Evolutionary conservation across 1,140 invertebrate species (phyloP), one percentile per base, ranked within the genome.

Genomic region (Episyrphus balteatus): DNA sequence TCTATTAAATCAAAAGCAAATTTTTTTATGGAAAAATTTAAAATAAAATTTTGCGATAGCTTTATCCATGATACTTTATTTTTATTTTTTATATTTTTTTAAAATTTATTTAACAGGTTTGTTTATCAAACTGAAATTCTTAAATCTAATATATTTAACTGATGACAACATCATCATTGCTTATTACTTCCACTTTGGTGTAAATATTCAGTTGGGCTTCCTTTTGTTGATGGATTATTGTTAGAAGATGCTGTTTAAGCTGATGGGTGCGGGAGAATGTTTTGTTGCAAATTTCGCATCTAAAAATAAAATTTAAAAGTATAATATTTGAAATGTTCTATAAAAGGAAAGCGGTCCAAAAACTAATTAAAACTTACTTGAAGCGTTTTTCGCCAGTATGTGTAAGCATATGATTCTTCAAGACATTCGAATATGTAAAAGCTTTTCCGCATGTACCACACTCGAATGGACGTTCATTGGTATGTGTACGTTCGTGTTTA

Each of bases 391-490:
- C 62, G 12, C 62, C 62, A n/a, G 62, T 66, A 48, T 66, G 62
- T 12, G 62, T 66, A n/a, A 66, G 42, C 62, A 74, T 69, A 50
- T 83, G 81, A 44, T 78, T 70, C 14, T 78, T 74, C 9, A 80
- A 62, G 44, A 79, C 77, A 51, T 79, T 78, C 18, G 78, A 78
- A 15, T 77, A 75, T 33, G 79, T 82, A 59, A 85, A 87, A 0
- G 82, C 76, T 60, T 85, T 85, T 3, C 78, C 75, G 58, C 84
- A 86, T 0, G 75, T 76, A 0, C 73, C 72, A 48, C 83, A 86
- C 44, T 79, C 75, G 48, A 82, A 85, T 0, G 83, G 83, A 5
- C 81, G 66, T 54, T 84, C 83, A 1, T 88, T 88, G 7, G 83
- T 87, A 63, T 92, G 87, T 7, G 61, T 66, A 50, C 75, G 71